Percentiles rank a stretch among this genome's conserved stretches.
Evolutionary conservation across 2,888 invertebrate species (phyloP).

Genomic region (Netelia virgata): DNA sequence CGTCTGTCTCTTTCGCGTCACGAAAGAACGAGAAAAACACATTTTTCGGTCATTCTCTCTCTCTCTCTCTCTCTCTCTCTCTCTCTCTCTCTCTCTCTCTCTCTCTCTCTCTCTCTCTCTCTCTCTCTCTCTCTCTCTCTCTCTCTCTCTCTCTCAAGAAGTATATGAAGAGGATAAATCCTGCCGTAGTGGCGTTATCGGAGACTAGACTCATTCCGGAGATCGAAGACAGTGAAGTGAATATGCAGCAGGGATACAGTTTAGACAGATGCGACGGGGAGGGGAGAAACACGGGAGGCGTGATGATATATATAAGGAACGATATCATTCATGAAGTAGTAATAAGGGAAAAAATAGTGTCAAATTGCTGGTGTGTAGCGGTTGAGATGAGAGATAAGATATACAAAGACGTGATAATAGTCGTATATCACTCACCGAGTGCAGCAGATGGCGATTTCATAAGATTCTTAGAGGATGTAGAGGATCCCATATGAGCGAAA

Average conservation of each 20-base stretch:
- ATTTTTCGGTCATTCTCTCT: conserved; percentile 28
- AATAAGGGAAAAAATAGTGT: not conserved
- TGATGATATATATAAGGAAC: not conserved
- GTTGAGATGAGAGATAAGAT: conserved; percentile 34
- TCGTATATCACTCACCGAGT: conserved; percentile 59
- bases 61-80: too few relatives aligned
- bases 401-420: conserved; percentile 50
- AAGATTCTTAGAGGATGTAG: conserved; percentile 25
- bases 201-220: conserved; percentile 33
- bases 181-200: conserved; percentile 37
- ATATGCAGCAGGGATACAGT: conserved; percentile 41
- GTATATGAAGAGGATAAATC: conserved; percentile 12
- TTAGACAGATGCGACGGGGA: conserved; percentile 48
- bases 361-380: conserved; percentile 38
- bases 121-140: too few relatives aligned
- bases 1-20: not conserved
- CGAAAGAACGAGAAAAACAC: not conserved
- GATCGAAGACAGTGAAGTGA: conserved; percentile 4
- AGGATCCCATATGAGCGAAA: conserved; percentile 22
- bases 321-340: conserved; percentile 17
- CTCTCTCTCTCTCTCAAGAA: too few relatives aligned
- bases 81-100: too few relatives aligned
- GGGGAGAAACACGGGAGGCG: conserved; percentile 26
- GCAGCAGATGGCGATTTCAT: conserved; percentile 52
- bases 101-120: too few relatives aligned